These are phyloP conservation scores for Epistrophe eligans DNA, from an alignment of 2,888 invertebrate species.

Conservation along the genomic window DNA sequence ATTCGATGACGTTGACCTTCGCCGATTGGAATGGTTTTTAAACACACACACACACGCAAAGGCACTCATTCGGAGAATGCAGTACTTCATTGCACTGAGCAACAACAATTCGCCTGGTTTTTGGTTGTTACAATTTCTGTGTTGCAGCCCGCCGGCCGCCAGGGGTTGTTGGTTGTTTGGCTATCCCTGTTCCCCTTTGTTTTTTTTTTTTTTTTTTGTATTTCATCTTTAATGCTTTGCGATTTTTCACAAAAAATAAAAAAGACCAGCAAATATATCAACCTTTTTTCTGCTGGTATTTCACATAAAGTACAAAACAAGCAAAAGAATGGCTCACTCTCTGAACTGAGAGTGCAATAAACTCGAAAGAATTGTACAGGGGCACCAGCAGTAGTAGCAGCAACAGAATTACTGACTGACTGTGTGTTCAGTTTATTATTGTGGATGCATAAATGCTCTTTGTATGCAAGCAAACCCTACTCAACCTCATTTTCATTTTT, in stretches of 20 bases:
- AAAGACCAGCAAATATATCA: constrained; percentile 36
- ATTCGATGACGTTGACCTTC: constrained; percentile 76
- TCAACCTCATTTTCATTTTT: constrained; percentile 52
- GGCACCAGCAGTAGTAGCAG: constrained; percentile 35
- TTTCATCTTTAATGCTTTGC: constrained; percentile 23
- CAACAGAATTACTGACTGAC: constrained; percentile 15
- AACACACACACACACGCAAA: constrained; percentile 1
- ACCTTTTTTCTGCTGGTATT: constrained; percentile 40
- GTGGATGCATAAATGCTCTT: constrained; percentile 13
- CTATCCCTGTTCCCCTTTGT: constrained; percentile 15
- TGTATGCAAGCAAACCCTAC: constrained; percentile 21
- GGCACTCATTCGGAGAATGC: constrained; percentile 31
- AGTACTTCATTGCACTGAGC: constrained; percentile 21
- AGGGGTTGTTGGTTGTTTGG: constrained; percentile 51
- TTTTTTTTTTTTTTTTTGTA: background rate
- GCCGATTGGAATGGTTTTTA: constrained; percentile 73
- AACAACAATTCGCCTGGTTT: constrained; percentile 12
- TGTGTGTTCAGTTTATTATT: background rate
- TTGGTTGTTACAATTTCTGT: constrained; percentile 61
- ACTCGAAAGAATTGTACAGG: constrained; percentile 69
- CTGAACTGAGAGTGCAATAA: constrained; percentile 60
- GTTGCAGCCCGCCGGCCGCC: constrained; percentile 14
- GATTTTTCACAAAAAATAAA: constrained; percentile 41
- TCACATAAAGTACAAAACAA: constrained; percentile 51
- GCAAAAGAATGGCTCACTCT: constrained; percentile 52